These are phyloP conservation scores for Ectemnius lituratus DNA, from an alignment of 2,888 invertebrate species.

Conservation along the genomic window DNA sequence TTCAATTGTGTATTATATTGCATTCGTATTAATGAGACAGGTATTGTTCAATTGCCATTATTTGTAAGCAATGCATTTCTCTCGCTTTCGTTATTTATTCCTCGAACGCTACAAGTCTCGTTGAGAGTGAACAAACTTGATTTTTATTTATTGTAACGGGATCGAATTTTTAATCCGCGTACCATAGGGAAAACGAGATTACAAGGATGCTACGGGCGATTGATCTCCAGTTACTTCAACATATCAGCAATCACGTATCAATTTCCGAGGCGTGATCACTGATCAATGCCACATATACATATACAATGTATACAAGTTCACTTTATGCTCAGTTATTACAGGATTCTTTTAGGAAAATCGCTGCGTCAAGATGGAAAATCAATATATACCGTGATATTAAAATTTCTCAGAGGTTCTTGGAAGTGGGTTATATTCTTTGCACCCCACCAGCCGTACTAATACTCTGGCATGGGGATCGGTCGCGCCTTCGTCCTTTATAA, in stretches of 20 bases:
- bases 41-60: no score
- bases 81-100: no score
- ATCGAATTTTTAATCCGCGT: no score
- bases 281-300: constrained; percentile 20
- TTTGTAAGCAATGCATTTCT: no score
- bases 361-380: constrained; percentile 62
- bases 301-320: no score
- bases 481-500: constrained; percentile 16
- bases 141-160: no score
- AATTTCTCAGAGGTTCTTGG: constrained; percentile 57
- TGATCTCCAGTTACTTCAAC: not conserved
- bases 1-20: no score
- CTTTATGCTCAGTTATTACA: constrained; percentile 20
- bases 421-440: constrained; percentile 60
- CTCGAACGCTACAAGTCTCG: no score
- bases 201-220: no score
- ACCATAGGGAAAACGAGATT: no score
- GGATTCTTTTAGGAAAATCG: constrained; percentile 41
- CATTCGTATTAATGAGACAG: no score
- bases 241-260: constrained; percentile 34
- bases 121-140: no score
- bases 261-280: constrained; percentile 29
- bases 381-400: constrained; percentile 64
- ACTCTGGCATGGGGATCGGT: constrained; percentile 12
- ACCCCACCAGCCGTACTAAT: constrained; percentile 20